Evolutionary conservation across 2,797 vertebrate species (phyloP), one percentile per base, ranked within the genome.

Genomic region (Neosilurus mollespiculum): DNA sequence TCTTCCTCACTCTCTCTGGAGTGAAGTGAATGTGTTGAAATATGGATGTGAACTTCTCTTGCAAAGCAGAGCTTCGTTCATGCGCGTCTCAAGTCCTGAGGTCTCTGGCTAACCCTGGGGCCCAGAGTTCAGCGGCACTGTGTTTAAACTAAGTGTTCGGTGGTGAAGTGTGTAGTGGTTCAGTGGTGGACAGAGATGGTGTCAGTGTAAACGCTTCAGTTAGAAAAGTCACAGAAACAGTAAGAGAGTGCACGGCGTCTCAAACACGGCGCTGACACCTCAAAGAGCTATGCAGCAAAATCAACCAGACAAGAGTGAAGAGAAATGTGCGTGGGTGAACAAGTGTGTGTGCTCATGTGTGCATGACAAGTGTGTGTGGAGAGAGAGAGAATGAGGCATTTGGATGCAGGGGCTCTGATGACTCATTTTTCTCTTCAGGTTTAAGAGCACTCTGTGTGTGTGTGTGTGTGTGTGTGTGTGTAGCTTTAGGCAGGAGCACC

Each of bases 401-500:
- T 86, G 81, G 82, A 87, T 71, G 80, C 87, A 87, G 86, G 70
- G 84, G 77, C 80, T 75, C 61, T 79, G 86, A 86, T 89, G 90
- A 90, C 84, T 90, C 90, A 89, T 77, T 71, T 78, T 54, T 80
- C 89, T 91, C 87, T 88, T 88, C 86, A 83, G 87, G 73, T 86
- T 85, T 51, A 70, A 87, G 81, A 80, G 84, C 54, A 37, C 65
- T 30, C 10, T 75, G 26, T 79, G 67, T 62, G 66, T 78, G 81
- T 54, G 43, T 66, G 84, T 54, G 75, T 73, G 82, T 65, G 66
- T 37, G 81, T 61, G 9, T 76, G 75, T 79, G 79, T 65, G 82
- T 67, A 53, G 83, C 67, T 37, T 26, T 10, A 61, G 81, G 81
- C 67, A 83, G 71, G 81, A 85, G 78, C 81, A 76, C 34, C 37